Evolutionary conservation across 2,888 invertebrate species (phyloP), one percentile per base, ranked within the genome.

Genomic region (Rhyacophila evoluta): DNA sequence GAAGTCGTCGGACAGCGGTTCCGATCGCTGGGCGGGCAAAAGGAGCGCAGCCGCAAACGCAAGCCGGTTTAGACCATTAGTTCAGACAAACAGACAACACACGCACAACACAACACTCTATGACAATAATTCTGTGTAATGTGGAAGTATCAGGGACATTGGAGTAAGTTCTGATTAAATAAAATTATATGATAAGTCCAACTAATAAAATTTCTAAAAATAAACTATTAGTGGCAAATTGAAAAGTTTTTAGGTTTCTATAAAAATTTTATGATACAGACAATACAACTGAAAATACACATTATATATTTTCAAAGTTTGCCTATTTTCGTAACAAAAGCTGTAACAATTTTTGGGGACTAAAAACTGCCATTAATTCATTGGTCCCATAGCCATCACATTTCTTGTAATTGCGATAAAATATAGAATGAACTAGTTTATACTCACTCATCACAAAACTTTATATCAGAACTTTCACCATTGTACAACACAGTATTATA

Each of bases 1-100:
- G 93, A 98, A 98, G 92, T 99, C 98, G 89, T 99, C 98, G 85
- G 97, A 97, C 87, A 98, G 92, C 87, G 97, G 96, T 90, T 98
- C 97, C 87, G 97, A 97, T 87, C 98, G 97, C 97, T 98, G 92
- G 55, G 55, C 55, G 55, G 55, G 55, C 55, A 55, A 55, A 55
- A 55, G 55, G 55, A 55, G 55, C 8, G 55, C 55, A 55, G 55
- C 55, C 55, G 55, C 55, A 55, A 55, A 55, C 55, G 55, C 55
- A 55, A 55, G 55, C 55, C 55, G 55, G 55, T 55, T 55, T 19
- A 55, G 15, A 55, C 55, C 55, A 55, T 55, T 55, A 55, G 55
- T 55, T 55, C 55, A 55, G 55, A 55, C 55, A 55, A 33, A 33
- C 29, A 33, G 29, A 33, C 29, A 33, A 33, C 29, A 55, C 55